Evolutionary conservation across 2,888 invertebrate genomes (phyloP), one percentile per base, ranked within the genome.

Genomic region (Ophion ventricosus): DNA sequence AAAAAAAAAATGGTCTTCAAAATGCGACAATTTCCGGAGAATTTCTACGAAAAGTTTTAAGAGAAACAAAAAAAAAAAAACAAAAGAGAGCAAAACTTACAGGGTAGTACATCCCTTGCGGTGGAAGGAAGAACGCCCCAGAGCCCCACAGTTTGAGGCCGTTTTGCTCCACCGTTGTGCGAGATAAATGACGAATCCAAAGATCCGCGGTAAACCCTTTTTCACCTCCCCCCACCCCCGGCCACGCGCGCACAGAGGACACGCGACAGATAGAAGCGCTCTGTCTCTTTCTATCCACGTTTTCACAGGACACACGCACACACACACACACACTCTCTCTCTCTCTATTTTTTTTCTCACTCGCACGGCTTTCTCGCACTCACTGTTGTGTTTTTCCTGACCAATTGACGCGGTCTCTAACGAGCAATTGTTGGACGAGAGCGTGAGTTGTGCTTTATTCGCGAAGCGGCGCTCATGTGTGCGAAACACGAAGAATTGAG

Each of bases 111-210:
- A 98, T 97, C 96, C 98, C 98, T 97, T 97, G 98, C 95, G 97
- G 97, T 96, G 97, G 97, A 96, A 98, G 96, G 95, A 98, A 97
- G 95, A 97, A 98, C 95, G 97, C 97, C 96, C 97, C 97, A 95
- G 97, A 97, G 95, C 98, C 97, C 98, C 98, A 98, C 98, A 98
- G 98, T 96, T 98, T 98, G 98, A 96, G 96, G 96, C 97, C 96
- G 96, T 95, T 95, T 94, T 95, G 92, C 92, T 93, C 91, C 92
- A 93, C 92, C 88, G 92, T 92, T 90, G 91, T 89, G 88, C 87
- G 88, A 91, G 86, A 90, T 89, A 90, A 88, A 88, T 84, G 87
- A 85, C 85, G 85, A 90, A 91, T 91, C 89, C 89, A 87, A 87
- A 86, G 88, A 87, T 90, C 85, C 88, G 87, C 85, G 63, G 82